Conservation (phyloP, 2,888 invertebrate species). For the Syritta pipiens region DNA sequence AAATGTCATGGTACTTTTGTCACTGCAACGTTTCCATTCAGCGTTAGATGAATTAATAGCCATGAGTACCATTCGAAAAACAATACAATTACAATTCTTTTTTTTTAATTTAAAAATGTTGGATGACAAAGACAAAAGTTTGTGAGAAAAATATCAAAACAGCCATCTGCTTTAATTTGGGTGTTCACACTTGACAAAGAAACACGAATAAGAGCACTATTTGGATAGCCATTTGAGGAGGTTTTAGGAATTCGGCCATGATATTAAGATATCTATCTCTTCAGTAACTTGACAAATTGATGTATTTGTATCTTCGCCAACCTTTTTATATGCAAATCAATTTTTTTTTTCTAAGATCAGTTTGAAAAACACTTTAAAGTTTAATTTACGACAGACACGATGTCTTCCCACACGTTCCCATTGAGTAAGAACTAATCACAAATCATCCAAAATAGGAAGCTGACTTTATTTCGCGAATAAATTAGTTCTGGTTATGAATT, state of each 20-base stretch:
- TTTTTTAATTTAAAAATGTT: too few relatives aligned
- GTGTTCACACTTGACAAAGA: neutral
- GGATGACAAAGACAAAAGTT: too few relatives aligned
- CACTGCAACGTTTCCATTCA: too few relatives aligned
- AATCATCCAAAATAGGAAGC: constrained; percentile 4
- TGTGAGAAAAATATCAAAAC: neutral
- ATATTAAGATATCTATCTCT: neutral
- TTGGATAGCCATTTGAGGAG: neutral
- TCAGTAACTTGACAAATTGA: constrained; percentile 6
- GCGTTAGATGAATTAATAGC: too few relatives aligned
- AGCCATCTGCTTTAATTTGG: too few relatives aligned
- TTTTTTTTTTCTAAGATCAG: too few relatives aligned
- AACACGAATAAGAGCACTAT: too few relatives aligned
- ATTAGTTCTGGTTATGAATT: constrained; percentile 4
- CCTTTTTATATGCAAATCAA: constrained; percentile 18
- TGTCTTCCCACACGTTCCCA: constrained; percentile 4
- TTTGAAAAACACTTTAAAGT: neutral
- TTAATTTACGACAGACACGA: neutral
- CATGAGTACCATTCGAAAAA: neutral
- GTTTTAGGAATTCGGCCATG: neutral
- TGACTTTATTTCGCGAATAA: constrained; percentile 13
- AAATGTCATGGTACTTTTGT: constrained; percentile 5
- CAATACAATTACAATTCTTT: neutral
- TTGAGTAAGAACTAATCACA: constrained; percentile 8
- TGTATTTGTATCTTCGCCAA: neutral